Conservation (phyloP, 2,113 vertebrate species). For the rat (Rattus norvegicus) region DNA sequence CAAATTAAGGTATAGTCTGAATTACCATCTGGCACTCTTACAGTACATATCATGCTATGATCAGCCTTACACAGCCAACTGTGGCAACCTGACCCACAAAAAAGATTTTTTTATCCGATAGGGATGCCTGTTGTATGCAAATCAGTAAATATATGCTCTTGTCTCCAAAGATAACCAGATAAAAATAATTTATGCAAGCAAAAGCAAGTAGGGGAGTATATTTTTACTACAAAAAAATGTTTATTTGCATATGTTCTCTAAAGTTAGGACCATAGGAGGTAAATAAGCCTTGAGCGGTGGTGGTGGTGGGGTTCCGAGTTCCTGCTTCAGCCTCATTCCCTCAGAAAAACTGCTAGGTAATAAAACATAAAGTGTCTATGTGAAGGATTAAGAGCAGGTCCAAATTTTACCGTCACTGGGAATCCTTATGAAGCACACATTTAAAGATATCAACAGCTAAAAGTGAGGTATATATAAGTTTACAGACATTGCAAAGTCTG, state of each 20-base stretch:
- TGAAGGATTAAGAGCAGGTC: neutral
- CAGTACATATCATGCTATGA: neutral
- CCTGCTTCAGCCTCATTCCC: neutral
- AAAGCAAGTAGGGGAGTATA: neutral
- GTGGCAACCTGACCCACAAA: neutral
- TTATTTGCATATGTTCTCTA: neutral
- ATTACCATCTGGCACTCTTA: neutral
- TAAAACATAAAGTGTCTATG: neutral
- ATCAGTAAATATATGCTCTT: neutral
- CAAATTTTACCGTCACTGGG: neutral
- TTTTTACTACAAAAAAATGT: neutral
- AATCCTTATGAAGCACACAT: neutral
- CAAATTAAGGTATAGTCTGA: neutral
- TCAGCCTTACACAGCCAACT: neutral
- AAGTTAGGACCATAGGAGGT: neutral
- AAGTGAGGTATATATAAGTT: neutral
- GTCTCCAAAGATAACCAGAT: conserved; percentile 1
- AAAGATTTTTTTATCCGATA: neutral
- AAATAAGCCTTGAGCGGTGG: neutral
- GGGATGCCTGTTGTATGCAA: neutral
- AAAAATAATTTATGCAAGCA: neutral
- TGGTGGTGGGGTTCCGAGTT: neutral
- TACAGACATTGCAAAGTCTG: neutral
- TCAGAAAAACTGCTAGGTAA: neutral
- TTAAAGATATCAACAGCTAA: neutral